These are phyloP conservation scores for Scrobipalpa costella DNA, from an alignment of 2,888 invertebrate genomes.

Conservation along the genomic window DNA sequence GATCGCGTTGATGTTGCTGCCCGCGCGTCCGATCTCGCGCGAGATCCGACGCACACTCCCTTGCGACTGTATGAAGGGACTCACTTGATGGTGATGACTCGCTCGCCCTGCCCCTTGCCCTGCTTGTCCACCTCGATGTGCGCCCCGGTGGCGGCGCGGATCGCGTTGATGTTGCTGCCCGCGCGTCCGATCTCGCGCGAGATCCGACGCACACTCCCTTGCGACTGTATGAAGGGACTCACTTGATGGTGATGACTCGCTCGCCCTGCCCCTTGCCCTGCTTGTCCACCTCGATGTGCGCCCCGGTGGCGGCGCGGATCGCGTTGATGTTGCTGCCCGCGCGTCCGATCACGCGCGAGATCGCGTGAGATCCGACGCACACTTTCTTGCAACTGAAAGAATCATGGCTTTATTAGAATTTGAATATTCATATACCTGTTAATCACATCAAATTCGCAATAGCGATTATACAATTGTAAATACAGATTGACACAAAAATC, in stretches of 20 bases:
- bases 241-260: constrained; percentile 97
- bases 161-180: constrained; percentile 98
- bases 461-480: too few species aligned
- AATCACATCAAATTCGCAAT: too few species aligned
- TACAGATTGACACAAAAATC: too few species aligned
- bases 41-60: constrained; percentile 99
- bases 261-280: constrained; percentile 97
- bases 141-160: constrained; percentile 97
- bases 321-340: constrained; percentile 99
- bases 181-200: constrained; percentile 97
- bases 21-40: constrained; percentile 97
- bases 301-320: constrained; percentile 97
- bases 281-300: constrained; percentile 99
- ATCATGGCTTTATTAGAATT: background rate
- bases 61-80: constrained; percentile 82
- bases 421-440: too few species aligned
- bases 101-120: constrained; percentile 95
- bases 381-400: constrained; percentile 90
- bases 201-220: constrained; percentile 97
- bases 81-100: constrained; percentile 96
- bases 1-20: constrained; percentile 99
- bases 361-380: constrained; percentile 95
- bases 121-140: constrained; percentile 99
- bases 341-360: constrained; percentile 98
- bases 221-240: constrained; percentile 45